Evolutionary conservation across 2,888 invertebrate genomes (phyloP).

Genomic region (Agrotis clavis): DNA sequence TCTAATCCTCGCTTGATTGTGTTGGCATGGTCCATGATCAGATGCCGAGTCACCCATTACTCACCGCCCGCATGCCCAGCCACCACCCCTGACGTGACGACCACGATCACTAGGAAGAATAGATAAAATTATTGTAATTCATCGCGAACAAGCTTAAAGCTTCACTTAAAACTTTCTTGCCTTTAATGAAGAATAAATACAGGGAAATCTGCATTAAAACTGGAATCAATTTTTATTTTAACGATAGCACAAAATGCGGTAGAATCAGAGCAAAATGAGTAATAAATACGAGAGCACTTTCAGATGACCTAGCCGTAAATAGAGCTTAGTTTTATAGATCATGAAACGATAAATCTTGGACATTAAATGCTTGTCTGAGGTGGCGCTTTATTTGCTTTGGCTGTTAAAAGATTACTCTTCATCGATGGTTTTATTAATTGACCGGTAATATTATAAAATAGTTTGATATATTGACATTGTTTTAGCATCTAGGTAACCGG

Average conservation of each 20-base stretch:
- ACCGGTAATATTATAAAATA: background rate
- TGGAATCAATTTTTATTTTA: constrained; percentile 9
- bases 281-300: constrained; percentile 32
- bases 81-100: no score
- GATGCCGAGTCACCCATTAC: no score
- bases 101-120: no score
- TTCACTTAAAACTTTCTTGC: constrained; percentile 7
- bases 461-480: no score
- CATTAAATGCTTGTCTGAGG: constrained; percentile 24
- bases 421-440: constrained; percentile 11
- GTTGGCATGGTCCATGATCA: no score
- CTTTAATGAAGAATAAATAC: background rate
- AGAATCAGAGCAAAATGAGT: constrained; percentile 14
- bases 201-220: background rate
- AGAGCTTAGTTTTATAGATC: constrained; percentile 35
- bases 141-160: background rate
- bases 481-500: background rate
- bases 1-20: background rate
- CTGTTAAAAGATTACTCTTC: background rate
- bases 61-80: no score
- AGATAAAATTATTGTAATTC: constrained; percentile 3
- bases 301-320: constrained; percentile 24
- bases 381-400: constrained; percentile 11
- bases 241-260: constrained; percentile 10
- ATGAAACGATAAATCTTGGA: constrained; percentile 18